Base-by-base conservation (phyloP, 1,140 invertebrate species). In the Argopecten irradians region DNA sequence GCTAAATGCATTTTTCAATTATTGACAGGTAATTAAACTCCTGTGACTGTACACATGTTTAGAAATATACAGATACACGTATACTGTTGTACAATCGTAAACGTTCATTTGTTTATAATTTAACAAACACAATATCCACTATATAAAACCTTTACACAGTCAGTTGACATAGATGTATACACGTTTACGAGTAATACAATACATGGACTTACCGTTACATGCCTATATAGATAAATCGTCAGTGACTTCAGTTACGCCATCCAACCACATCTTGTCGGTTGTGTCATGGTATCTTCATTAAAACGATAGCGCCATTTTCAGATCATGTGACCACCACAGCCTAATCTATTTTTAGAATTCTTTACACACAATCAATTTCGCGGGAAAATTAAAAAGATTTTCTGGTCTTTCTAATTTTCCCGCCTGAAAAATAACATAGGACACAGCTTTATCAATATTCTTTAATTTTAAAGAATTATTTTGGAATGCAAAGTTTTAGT, bases 241-340 rank as follows among this genome's bases (percentile, higher is more conserved):
- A n/a, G n/a, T n/a, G 43, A 46, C 43, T 19, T 19, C 43, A 46
- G 1, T 19, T 3, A 14, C 43, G 19, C 5, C 22, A 14, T 11
- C 43, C 43, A 46, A 11, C 43, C 22, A 13, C 43, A 19, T 5
- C 43, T 3, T 71, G 55, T 71, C 8, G 13, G 28, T n/a, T n/a
- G 22, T 5, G 55, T 71, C n/a, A 28, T 71, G 55, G 55, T 28
- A 1, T 16, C 22, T 3, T 7, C n/a, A n/a, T 28, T 28, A n/a
- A 39, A 71, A 28, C 55, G 1, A 2, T 71, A n/a, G 28, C 55
- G 55, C 55, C 55, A 71, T 71, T 71, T 71, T 71, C n/a, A n/a
- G 55, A n/a, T 71, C 55, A 71, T 71, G 55, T 71, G 55, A 71
- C 55, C 55, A 71, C n/a, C 55, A 39, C 36, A 71, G 55, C 22